Conservation (phyloP, 1,140 invertebrate genomes). For the Ladona fulva region DNA sequence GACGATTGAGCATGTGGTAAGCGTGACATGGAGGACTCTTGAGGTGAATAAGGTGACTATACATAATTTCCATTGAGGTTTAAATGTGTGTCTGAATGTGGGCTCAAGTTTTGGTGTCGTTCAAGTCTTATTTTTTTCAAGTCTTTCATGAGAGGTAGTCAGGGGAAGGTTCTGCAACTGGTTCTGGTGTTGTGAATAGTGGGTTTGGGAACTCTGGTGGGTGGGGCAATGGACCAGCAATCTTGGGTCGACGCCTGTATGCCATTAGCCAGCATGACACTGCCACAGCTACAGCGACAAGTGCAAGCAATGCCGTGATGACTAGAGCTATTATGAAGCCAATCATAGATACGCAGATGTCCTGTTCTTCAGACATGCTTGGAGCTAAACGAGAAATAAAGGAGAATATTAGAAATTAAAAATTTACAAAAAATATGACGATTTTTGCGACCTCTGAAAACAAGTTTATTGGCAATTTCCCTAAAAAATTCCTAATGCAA, state of each 20-base stretch:
- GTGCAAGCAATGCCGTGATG: conserved; percentile 79
- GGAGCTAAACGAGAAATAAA: conserved; percentile 44
- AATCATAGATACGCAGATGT: conserved; percentile 88
- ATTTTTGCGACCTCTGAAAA: no score
- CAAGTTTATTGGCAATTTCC: no score
- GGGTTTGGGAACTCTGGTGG: conserved; percentile 92
- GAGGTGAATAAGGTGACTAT: no score
- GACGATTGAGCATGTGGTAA: no score
- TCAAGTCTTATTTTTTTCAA: background rate
- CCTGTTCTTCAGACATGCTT: conserved; percentile 58
- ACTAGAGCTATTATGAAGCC: conserved; percentile 86
- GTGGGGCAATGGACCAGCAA: conserved; percentile 80
- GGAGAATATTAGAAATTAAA: conserved; percentile 14
- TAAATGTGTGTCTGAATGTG: no score
- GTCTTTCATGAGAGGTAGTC: conserved; percentile 50
- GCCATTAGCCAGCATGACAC: conserved; percentile 93
- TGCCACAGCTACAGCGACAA: conserved; percentile 86
- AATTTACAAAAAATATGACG: conserved; percentile 15
- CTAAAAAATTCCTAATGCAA: no score
- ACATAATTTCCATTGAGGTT: no score
- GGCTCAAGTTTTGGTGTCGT: no score
- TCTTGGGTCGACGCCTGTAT: conserved; percentile 74
- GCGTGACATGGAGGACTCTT: no score
- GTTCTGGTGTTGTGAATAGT: conserved; percentile 76
- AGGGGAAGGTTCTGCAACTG: conserved; percentile 64